Evolutionary conservation across 37 sponge, comb jelly and placozoan genomes (phyloP), one percentile per base, ranked within the genome.

Genomic region (Ianthella basta): DNA sequence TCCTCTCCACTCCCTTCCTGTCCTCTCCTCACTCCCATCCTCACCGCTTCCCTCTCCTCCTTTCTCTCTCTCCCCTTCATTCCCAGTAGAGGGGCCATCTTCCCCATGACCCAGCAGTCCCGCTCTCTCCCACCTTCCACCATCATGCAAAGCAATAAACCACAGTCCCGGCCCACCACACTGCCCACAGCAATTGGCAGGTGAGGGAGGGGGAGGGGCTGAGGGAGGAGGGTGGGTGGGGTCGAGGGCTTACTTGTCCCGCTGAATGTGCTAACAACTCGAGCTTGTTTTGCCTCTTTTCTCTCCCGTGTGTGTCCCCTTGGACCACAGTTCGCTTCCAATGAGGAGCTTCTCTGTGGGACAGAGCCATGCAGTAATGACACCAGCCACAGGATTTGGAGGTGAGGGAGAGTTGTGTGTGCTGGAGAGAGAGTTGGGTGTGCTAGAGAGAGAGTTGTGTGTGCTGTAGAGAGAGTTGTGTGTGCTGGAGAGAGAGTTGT

Each of bases 131-230:
- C 70, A 4, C 18, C 70, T 16, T 34, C 29, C 34, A 69, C 35
- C 6, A 33, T 69, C 34, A 30, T 69, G 4, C 70, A 13, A 35
- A 69, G 34, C 70, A 69, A 16, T 4, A 30, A n/a, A 13, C 10
- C 27, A n/a, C 70, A 69, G 35, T n/a, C 70, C 3, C 29, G 93
- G 57, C 90, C 93, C 0, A 87, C 81, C 41, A 82, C 86, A 36
- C 63, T 93, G 20, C 86, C 93, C 25, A 86, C 93, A 15, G 93
- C 90, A 70, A 89, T 93, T 75, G 89, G 91, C 60, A 89, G 88
- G 90, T 93, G 61, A 16, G 40, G 41, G 30, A 38, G 38, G 39
- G 38, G 78, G 18, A 41, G 18, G 39, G 38, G 50, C 16, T 21
- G 0, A 24, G 30, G 30, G 16, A 27, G 30, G 30, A 16, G 29